phyloP scores from a whole-genome alignment of 2,113 vertebrate genomes.

The Bubo bubo region DNA sequence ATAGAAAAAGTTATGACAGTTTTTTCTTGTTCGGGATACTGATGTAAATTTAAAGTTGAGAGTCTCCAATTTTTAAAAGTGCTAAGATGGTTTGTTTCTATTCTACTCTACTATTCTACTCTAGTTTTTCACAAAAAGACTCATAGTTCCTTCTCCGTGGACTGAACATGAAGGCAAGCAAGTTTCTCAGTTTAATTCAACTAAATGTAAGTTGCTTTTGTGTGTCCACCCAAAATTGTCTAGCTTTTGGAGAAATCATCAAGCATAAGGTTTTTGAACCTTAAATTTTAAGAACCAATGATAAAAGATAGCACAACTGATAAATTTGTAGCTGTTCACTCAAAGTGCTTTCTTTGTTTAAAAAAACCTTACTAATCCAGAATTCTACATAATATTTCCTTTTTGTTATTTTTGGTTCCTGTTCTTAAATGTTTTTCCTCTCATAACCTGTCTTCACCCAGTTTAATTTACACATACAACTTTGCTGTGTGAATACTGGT shows the following conservation, averaged over 20 bases:
- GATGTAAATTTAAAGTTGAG: background rate
- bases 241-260: background rate
- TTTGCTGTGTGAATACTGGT: background rate
- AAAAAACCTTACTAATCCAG: background rate
- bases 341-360: background rate
- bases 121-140: constrained; percentile 94
- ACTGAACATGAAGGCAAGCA: constrained; percentile 81
- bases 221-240: background rate
- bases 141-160: constrained; percentile 96
- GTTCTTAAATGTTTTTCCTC: background rate
- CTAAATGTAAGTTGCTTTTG: constrained; percentile 79
- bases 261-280: background rate
- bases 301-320: background rate
- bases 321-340: background rate
- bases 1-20: background rate
- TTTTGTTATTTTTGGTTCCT: background rate
- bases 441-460: background rate
- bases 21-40: background rate
- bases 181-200: constrained; percentile 71
- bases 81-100: background rate
- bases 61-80: background rate
- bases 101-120: constrained; percentile 47
- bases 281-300: background rate
- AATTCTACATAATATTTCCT: background rate
- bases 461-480: background rate